These are phyloP conservation scores for Plectropomus leopardus DNA, from an alignment of 2,113 vertebrate genomes.

Conservation along the genomic window DNA sequence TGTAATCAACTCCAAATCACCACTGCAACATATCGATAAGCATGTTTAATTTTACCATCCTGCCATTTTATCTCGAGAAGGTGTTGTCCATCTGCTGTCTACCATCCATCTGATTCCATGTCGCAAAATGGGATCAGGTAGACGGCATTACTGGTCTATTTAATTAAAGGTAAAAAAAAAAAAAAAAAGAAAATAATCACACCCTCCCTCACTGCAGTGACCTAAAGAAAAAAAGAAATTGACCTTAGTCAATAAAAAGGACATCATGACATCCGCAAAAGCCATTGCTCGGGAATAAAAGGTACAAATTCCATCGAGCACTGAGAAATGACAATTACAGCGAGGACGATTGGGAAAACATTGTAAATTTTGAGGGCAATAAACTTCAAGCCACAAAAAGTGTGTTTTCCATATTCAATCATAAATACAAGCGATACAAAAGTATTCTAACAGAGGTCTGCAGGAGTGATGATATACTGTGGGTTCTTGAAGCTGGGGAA, in stretches of 20 bases:
- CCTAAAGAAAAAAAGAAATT: conserved; percentile 5
- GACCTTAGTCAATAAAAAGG: conserved; percentile 34
- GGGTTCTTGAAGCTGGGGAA: conserved; percentile 17
- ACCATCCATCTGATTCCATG: too few relatives aligned
- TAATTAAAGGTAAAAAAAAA: background rate
- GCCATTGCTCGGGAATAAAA: conserved; percentile 54
- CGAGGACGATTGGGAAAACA: conserved; percentile 41
- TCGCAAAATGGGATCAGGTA: too few relatives aligned
- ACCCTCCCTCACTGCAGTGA: background rate
- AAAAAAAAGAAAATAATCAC: too few relatives aligned
- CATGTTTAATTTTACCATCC: too few relatives aligned
- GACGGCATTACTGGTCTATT: background rate
- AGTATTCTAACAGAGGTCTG: conserved; percentile 41
- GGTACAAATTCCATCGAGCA: conserved; percentile 34
- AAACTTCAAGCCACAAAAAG: conserved; percentile 45
- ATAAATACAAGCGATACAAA: conserved; percentile 22
- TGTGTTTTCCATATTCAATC: conserved; percentile 53
- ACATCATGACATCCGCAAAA: conserved; percentile 51
- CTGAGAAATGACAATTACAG: conserved; percentile 59
- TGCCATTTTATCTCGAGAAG: too few relatives aligned
- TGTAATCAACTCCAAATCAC: too few relatives aligned
- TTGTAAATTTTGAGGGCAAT: conserved; percentile 54
- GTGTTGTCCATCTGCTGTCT: too few relatives aligned
- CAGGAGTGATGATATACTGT: conserved; percentile 11
- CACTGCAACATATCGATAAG: too few relatives aligned